phyloP scores from a whole-genome alignment of 53 echinoderm and acorn worm genomes.

The Pentamera pediparva region DNA sequence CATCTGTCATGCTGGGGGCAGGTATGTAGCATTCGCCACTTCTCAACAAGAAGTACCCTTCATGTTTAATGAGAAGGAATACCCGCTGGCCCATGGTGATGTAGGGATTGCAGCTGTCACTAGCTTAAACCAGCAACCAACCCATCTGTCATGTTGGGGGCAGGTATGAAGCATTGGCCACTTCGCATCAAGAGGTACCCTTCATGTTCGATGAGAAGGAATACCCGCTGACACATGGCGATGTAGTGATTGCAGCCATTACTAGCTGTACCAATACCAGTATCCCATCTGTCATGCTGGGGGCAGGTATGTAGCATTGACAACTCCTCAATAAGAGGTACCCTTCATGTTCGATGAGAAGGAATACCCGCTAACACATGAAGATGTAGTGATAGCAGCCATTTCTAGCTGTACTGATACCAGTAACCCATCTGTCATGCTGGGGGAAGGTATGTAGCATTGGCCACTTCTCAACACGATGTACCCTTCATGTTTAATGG shows the following conservation, averaged over 20 bases:
- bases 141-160: conserved; percentile 97
- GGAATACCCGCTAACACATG: conserved; percentile 63
- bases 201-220: conserved; percentile 67
- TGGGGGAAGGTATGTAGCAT: conserved; percentile 73
- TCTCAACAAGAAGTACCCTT: conserved; percentile 83
- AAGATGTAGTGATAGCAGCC: conserved; percentile 86
- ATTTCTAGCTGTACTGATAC: conserved; percentile 94
- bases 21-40: too few species aligned
- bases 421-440: conserved; percentile 96
- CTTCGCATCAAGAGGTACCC: too few species aligned
- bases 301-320: too few species aligned
- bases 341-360: conserved; percentile 64
- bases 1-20: conserved; percentile 97
- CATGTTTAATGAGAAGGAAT: conserved; percentile 60
- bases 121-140: conserved; percentile 97
- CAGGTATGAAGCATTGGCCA: conserved; percentile 61
- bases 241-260: conserved; percentile 96
- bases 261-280: conserved; percentile 98
- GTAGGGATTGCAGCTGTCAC: conserved; percentile 97
- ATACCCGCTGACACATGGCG: conserved; percentile 70
- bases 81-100: conserved; percentile 68
- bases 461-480: too few species aligned
- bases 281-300: conserved; percentile 97
- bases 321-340: too few species aligned
- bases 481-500: conserved; percentile 66